phyloP scores from a whole-genome alignment of 2,888 invertebrate species.

The Brassicogethes aeneus region DNA sequence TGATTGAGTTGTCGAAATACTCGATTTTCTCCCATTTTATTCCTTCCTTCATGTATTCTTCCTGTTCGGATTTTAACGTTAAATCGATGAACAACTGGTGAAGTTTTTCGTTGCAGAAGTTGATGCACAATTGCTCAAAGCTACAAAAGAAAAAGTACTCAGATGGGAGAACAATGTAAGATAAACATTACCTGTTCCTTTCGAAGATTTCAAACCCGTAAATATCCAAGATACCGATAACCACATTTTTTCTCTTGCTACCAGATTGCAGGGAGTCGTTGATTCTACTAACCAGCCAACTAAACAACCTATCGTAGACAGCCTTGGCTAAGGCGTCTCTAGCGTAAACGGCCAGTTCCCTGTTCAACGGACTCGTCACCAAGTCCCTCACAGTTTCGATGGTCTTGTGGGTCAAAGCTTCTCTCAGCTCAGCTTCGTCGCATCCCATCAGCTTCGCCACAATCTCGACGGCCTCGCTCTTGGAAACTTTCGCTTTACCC shows the following conservation, averaged over 20 bases:
- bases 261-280: constrained; percentile 63
- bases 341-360: constrained; percentile 77
- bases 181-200: constrained; percentile 61
- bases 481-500: constrained; percentile 58
- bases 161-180: constrained; percentile 3
- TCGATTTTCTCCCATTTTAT: constrained; percentile 85
- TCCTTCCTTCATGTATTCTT: constrained; percentile 84
- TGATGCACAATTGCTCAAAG: constrained; percentile 90
- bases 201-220: constrained; percentile 93
- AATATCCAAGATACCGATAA: constrained; percentile 88
- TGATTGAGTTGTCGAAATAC: constrained; percentile 89
- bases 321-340: constrained; percentile 87
- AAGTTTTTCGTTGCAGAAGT: constrained; percentile 92
- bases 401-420: constrained; percentile 73
- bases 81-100: constrained; percentile 90
- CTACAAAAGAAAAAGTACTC: constrained; percentile 37
- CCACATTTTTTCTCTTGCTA: constrained; percentile 50
- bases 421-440: constrained; percentile 52
- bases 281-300: constrained; percentile 77
- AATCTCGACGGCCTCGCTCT: constrained; percentile 54
- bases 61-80: constrained; percentile 85
- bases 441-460: constrained; percentile 70
- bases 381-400: constrained; percentile 81
- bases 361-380: constrained; percentile 69
- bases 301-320: constrained; percentile 82